Evolutionary conservation across 2,888 invertebrate genomes (phyloP).

Genomic region (Anoplius nigerrimus): DNA sequence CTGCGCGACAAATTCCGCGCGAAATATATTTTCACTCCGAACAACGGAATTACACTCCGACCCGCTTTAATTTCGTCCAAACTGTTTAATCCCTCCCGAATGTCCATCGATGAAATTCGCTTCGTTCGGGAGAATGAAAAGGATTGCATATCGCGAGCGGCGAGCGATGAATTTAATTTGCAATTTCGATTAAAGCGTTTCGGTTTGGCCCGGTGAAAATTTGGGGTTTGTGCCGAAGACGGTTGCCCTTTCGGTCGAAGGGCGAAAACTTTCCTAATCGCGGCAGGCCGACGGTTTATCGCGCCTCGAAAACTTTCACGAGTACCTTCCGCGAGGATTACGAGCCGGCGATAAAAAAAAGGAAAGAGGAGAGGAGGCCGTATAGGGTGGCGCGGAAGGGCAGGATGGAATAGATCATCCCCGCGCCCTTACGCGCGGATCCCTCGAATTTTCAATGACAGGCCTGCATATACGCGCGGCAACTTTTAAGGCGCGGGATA

Average conservation of each 20-base stretch:
- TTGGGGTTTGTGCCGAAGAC: constrained; percentile 8
- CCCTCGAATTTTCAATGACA: not conserved
- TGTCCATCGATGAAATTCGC: too few relatives aligned
- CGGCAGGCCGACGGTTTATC: not conserved
- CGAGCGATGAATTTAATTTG: constrained; percentile 13
- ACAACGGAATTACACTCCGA: too few relatives aligned
- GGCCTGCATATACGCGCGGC: too few relatives aligned
- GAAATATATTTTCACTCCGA: too few relatives aligned
- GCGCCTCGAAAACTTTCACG: not conserved
- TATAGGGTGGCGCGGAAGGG: too few relatives aligned
- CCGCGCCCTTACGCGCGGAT: constrained; percentile 1
- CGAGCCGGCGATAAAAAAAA: constrained; percentile 11
- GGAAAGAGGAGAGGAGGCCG: not conserved
- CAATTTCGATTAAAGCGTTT: constrained; percentile 28
- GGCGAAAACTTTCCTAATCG: constrained; percentile 2
- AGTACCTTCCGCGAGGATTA: constrained; percentile 1
- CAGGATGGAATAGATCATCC: not conserved
- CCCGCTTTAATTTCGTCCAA: too few relatives aligned
- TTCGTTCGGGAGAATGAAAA: too few relatives aligned
- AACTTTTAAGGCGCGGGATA: too few relatives aligned
- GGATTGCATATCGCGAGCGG: too few relatives aligned
- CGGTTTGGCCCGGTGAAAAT: too few relatives aligned
- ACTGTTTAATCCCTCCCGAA: too few relatives aligned
- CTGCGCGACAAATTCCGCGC: too few relatives aligned
- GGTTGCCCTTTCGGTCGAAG: constrained; percentile 6